Evolutionary conservation across 2,888 invertebrate genomes (phyloP).

Genomic region (Mayetiola destructor): DNA sequence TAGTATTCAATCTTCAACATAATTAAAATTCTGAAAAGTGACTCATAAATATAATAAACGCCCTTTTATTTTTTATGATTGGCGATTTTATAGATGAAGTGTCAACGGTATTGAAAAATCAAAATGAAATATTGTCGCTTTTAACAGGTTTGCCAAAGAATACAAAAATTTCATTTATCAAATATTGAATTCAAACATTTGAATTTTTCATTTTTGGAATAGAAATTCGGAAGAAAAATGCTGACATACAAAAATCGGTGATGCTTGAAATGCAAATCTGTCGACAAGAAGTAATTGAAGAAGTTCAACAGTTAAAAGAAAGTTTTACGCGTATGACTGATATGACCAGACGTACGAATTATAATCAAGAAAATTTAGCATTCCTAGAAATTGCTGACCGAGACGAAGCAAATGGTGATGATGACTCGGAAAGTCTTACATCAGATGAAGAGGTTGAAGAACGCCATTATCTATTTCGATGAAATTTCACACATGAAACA

Average conservation of each 20-base stretch:
- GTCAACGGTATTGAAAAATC: background rate
- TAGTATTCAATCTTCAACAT: background rate
- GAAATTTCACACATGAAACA: too few relatives aligned
- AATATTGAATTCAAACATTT: background rate
- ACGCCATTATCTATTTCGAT: too few relatives aligned
- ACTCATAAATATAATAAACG: background rate
- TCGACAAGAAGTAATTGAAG: slow-evolving; percentile 4
- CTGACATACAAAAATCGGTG: background rate
- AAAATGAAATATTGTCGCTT: background rate
- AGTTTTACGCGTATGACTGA: slow-evolving; percentile 7
- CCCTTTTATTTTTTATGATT: too few relatives aligned
- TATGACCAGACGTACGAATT: background rate
- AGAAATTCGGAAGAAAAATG: slow-evolving; percentile 3
- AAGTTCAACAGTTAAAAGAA: background rate
- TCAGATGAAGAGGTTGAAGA: too few relatives aligned
- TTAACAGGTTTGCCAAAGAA: background rate
- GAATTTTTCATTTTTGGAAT: background rate
- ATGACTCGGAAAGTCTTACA: too few relatives aligned
- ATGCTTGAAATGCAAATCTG: background rate
- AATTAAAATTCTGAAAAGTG: background rate
- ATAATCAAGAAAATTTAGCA: background rate
- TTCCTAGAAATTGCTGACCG: too few relatives aligned
- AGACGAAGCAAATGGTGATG: too few relatives aligned
- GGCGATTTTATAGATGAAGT: background rate
- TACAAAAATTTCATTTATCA: background rate